Evolutionary conservation across 2,797 vertebrate genomes (phyloP), one percentile per base, ranked within the genome.

Genomic region (Pseudochirops cupreus): DNA sequence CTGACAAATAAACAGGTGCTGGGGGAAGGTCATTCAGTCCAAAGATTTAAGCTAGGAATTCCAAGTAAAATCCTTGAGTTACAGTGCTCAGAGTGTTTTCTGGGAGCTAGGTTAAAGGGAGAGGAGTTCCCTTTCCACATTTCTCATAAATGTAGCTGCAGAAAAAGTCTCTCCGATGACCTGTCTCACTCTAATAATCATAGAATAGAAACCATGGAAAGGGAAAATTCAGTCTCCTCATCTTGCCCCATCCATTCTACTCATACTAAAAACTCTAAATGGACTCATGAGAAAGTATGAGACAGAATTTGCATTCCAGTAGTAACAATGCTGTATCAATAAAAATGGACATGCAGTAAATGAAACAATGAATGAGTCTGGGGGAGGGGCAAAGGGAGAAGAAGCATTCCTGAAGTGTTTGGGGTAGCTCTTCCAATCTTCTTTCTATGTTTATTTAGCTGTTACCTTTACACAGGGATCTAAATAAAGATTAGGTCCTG

Each of bases 391-490:
- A 54, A 10, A 54, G 53, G 31, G 11, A 14, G 1, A n/a, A 21
- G 14, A 94, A 94, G 92, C 94, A 55, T 58, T 95, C 4, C 28
- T 91, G 50, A 90, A 93, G 55, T 94, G 3, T 91, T 94, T 95
- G 56, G 95, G n/a, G 58, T 56, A 94, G 74, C 52, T 67, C 56
- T 39, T 39, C n/a, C 18, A 90, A 91, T 92, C 3, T 94, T 21
- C 91, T 92, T 94, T 95, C 46, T 91, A 46, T 29, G 2, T 91
- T 26, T 46, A 67, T 50, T 97, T 94, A 95, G 55, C 94, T n/a
- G 58, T 56, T 39, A 97, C 31, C 53, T 58, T 91, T 4, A 46
- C 1, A 3, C 89, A 28, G 59, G 89, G 93, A 13, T 97, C 93
- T 97, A 52, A 29, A 74, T 91, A 12, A 1, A 96, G 46, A 50